Percentiles rank a stretch among this genome's conserved stretches.
These are phyloP conservation scores for Philhelius pedissequus DNA, from an alignment of 2,888 invertebrate species.

Conservation along the genomic window DNA sequence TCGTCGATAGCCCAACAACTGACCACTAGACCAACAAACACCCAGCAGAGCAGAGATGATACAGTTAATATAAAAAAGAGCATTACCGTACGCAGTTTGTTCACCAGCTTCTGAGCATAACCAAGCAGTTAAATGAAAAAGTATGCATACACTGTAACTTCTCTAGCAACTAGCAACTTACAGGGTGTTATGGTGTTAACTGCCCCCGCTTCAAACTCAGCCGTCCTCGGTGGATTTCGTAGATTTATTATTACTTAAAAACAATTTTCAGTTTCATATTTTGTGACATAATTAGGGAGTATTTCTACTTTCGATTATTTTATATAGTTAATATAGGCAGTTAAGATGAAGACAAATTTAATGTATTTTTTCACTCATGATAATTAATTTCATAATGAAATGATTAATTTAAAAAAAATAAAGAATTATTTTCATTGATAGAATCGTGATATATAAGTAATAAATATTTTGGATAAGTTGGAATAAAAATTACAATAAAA, in stretches of 20 bases:
- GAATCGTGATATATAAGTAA: neutral
- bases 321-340: no score
- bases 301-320: neutral
- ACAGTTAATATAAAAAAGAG: no score
- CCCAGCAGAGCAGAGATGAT: no score
- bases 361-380: neutral
- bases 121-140: no score
- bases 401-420: neutral
- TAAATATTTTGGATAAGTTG: neutral
- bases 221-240: neutral
- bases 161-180: no score
- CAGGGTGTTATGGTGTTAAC: no score
- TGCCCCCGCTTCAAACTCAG: neutral
- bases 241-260: neutral
- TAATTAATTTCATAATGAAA: neutral
- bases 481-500: neutral
- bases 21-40: no score
- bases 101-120: no score
- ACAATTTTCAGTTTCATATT: neutral
- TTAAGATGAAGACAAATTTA: neutral
- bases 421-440: neutral
- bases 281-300: neutral
- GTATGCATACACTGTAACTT: no score
- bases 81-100: no score
- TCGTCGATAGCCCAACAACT: no score